Percentiles rank a stretch among this genome's conserved stretches.
These are phyloP conservation scores for Scaptodrosophila lebanonensis DNA, from an alignment of 1,140 invertebrate species.

Conservation along the genomic window DNA sequence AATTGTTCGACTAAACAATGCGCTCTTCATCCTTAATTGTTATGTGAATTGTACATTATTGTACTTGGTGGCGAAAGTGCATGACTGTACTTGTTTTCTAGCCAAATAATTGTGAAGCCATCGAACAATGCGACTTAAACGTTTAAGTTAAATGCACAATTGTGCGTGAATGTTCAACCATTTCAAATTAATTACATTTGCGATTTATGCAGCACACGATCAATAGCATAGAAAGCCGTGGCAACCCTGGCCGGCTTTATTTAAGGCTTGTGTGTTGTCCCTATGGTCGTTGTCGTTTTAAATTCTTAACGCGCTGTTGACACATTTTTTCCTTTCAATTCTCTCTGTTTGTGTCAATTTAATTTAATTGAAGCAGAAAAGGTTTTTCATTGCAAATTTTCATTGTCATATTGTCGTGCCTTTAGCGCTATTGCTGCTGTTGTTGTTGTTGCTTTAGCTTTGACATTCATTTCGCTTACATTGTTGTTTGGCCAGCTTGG, in stretches of 20 bases:
- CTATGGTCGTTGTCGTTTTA: conserved; percentile 7
- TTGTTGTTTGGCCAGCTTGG: conserved; percentile 40
- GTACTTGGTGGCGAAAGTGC: background rate
- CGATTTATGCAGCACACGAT: too few relatives aligned
- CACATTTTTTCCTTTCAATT: conserved; percentile 25
- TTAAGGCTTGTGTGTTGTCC: background rate
- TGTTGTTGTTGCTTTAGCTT: conserved; percentile 15
- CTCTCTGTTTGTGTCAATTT: conserved; percentile 32
- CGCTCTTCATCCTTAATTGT: too few relatives aligned
- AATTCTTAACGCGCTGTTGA: conserved; percentile 18
- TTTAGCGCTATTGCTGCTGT: conserved; percentile 5
- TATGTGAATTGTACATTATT: conserved; percentile 16
- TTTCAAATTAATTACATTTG: conserved; percentile 23
- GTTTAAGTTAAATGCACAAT: too few relatives aligned
- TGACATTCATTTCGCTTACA: conserved; percentile 43
- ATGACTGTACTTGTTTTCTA: conserved; percentile 19
- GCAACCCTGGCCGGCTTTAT: conserved; percentile 1
- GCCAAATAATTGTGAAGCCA: too few relatives aligned
- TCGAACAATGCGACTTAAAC: too few relatives aligned
- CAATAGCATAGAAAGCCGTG: too few relatives aligned
- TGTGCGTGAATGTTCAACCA: too few relatives aligned
- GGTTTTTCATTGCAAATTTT: conserved; percentile 35
- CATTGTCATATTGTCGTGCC: conserved; percentile 29
- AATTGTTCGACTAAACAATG: too few relatives aligned
- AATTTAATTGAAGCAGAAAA: conserved; percentile 35